Conservation (phyloP, 2,113 vertebrate species). For the Labeo rohita region DNA sequence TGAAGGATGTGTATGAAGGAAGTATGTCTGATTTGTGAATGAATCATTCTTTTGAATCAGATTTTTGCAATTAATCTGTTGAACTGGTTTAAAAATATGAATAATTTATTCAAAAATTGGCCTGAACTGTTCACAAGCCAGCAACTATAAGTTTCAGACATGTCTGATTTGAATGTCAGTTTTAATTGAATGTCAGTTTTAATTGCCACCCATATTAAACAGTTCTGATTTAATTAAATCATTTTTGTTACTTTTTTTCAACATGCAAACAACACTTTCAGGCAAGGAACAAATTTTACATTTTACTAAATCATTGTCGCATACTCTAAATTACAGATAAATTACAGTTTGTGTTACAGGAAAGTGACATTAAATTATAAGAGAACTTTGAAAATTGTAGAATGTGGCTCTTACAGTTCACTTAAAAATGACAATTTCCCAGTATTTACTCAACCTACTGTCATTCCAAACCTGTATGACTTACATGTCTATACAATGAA, state of each 20-base stretch:
- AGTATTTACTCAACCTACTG: not conserved
- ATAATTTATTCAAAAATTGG: not conserved
- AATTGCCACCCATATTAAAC: not conserved
- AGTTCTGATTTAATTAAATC: not conserved
- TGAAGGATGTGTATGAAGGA: not conserved
- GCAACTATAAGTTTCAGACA: not conserved
- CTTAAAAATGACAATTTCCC: not conserved
- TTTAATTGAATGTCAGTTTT: not conserved
- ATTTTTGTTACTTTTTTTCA: too few species aligned
- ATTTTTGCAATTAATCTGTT: not conserved
- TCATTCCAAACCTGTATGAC: not conserved
- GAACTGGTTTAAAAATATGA: not conserved
- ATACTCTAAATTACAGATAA: too few species aligned
- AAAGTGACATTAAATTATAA: too few species aligned
- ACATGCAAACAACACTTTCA: not conserved
- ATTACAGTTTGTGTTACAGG: too few species aligned
- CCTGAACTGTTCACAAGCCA: not conserved
- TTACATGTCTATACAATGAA: not conserved
- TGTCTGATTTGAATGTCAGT: not conserved
- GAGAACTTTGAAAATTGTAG: too few species aligned
- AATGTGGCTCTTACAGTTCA: conserved; percentile 52
- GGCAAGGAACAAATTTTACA: not conserved
- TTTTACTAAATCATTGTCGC: too few species aligned
- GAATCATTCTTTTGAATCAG: not conserved
- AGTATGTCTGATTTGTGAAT: not conserved